These are phyloP conservation scores for Mylabris sibirica DNA, from an alignment of 2,888 invertebrate species.

Conservation along the genomic window DNA sequence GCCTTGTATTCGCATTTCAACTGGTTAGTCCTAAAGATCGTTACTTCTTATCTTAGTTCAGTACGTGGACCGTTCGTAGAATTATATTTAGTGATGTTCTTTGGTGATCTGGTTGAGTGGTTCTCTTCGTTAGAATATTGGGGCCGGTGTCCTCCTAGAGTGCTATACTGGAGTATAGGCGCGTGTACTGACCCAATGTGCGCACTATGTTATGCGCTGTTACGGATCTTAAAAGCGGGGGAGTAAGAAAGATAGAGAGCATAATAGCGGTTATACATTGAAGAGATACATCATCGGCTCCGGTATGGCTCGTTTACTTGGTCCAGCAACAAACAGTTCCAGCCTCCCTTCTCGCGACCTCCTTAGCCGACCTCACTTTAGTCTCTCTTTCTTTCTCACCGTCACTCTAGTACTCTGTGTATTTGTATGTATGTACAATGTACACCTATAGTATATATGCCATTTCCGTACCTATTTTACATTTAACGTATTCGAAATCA, in stretches of 20 bases:
- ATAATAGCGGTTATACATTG: slow-evolving; percentile 36
- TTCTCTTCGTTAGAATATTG: background rate
- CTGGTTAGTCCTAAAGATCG: background rate
- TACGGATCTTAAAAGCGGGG: slow-evolving; percentile 51
- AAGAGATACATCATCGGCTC: slow-evolving; percentile 42
- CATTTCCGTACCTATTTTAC: slow-evolving; percentile 51
- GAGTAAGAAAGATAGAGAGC: slow-evolving; percentile 50
- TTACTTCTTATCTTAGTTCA: background rate
- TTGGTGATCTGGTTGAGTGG: slow-evolving; percentile 11
- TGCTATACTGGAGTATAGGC: slow-evolving; percentile 41
- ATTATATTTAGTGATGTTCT: background rate
- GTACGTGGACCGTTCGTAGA: background rate
- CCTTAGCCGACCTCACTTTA: slow-evolving; percentile 37
- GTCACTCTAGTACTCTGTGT: background rate
- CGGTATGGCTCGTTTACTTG: slow-evolving; percentile 40
- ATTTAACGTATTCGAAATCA: slow-evolving; percentile 48
- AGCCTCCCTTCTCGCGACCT: slow-evolving; percentile 48
- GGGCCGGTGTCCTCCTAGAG: slow-evolving; percentile 26
- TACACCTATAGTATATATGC: no score
- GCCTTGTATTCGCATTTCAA: background rate
- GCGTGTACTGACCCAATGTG: slow-evolving; percentile 54
- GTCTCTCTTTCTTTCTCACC: no score
- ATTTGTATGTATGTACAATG: slow-evolving; percentile 31
- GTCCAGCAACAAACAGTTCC: slow-evolving; percentile 39
- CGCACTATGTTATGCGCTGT: slow-evolving; percentile 54